phyloP scores from a whole-genome alignment of 2,888 invertebrate species.

The Gymnocheta viridis region DNA sequence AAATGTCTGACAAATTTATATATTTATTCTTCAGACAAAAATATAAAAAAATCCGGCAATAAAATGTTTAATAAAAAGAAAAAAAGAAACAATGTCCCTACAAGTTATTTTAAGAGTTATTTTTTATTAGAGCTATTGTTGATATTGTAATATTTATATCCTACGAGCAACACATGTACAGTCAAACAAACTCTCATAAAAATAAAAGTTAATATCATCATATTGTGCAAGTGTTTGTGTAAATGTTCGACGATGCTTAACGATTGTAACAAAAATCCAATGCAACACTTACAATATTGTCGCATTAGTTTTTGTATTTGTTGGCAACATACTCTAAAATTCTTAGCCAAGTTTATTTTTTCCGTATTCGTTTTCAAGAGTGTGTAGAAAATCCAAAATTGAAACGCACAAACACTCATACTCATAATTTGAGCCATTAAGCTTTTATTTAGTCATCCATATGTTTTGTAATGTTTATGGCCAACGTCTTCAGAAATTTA shows the following conservation, averaged over 20 bases:
- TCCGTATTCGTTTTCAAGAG: not conserved
- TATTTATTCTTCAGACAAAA: not conserved
- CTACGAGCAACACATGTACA: not conserved
- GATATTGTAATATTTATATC: conserved; percentile 6
- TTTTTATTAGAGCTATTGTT: conserved; percentile 36
- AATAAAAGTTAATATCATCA: not conserved
- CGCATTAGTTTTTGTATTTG: conserved; percentile 68
- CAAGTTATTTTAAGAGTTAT: conserved; percentile 29
- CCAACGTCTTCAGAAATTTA: conserved; percentile 32
- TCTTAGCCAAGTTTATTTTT: conserved; percentile 61
- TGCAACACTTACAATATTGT: conserved; percentile 71
- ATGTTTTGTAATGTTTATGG: conserved; percentile 53
- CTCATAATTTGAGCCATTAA: not conserved
- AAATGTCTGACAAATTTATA: not conserved
- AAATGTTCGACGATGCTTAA: conserved; percentile 47
- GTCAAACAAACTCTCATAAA: not conserved
- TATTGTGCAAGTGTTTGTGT: conserved; percentile 21
- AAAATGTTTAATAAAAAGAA: conserved; percentile 46
- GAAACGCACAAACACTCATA: not conserved
- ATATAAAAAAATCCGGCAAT: conserved; percentile 30
- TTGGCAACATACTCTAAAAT: conserved; percentile 59
- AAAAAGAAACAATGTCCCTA: conserved; percentile 17
- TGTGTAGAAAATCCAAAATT: conserved; percentile 11
- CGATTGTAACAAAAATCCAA: conserved; percentile 59
- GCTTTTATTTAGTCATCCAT: conserved; percentile 42